phyloP scores from a whole-genome alignment of 2,113 vertebrate genomes.

The Vidua macroura region DNA sequence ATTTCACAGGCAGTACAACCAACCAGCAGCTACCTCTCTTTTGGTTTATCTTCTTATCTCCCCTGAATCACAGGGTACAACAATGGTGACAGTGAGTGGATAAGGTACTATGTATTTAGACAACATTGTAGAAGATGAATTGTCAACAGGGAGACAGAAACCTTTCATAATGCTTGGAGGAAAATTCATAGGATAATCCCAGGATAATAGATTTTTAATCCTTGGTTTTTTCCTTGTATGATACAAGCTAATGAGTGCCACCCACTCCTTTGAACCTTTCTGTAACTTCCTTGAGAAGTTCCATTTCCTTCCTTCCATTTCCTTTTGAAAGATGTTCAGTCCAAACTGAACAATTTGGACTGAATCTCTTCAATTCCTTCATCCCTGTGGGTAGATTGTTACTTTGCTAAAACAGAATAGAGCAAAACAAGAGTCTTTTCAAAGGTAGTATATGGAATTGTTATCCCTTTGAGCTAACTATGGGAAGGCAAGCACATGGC shows the following conservation, averaged over 20 bases:
- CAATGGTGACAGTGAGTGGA: neutral
- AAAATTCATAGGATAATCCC: slow-evolving; percentile 5
- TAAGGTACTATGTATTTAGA: neutral
- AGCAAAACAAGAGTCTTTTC: neutral
- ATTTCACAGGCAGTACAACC: neutral
- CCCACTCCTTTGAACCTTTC: neutral
- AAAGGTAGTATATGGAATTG: neutral
- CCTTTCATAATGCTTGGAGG: neutral
- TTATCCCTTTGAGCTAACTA: neutral
- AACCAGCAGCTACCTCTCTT: neutral
- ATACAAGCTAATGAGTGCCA: neutral
- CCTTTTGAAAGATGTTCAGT: neutral
- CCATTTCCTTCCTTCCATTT: neutral
- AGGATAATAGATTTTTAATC: slow-evolving; percentile 44
- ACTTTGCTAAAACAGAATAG: neutral
- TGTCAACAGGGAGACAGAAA: neutral
- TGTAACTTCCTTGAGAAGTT: neutral
- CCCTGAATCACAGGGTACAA: neutral
- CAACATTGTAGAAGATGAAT: neutral
- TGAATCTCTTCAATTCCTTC: neutral
- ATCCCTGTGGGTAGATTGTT: neutral
- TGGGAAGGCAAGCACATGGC: neutral
- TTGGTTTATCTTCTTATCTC: neutral
- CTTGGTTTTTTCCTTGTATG: slow-evolving; percentile 26
- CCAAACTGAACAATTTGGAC: neutral